A percentile compares a stretch with the other conserved stretches of the same genome.
Conservation (phyloP, 1,140 invertebrate genomes). For the Drosophila lacertosa region DNA sequence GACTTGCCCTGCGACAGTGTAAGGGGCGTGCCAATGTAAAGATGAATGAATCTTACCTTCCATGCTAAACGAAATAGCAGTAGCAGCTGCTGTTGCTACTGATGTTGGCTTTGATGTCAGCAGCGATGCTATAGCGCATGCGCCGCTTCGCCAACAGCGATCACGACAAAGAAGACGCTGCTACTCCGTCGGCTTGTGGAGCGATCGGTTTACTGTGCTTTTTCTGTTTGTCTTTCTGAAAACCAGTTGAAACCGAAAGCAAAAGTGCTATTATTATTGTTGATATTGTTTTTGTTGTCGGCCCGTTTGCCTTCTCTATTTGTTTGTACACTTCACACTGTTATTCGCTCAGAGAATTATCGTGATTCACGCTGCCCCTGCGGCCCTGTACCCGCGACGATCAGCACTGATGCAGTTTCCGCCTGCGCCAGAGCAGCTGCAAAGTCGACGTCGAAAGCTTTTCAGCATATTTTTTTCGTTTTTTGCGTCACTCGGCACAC, state of each 20-base stretch:
- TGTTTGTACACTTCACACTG: slow-evolving; percentile 53
- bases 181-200: slow-evolving; percentile 23
- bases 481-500: slow-evolving; percentile 19
- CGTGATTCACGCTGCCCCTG: slow-evolving; percentile 69
- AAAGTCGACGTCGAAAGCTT: slow-evolving; percentile 54
- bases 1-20: neutral
- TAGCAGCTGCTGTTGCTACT: slow-evolving; percentile 24
- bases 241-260: slow-evolving; percentile 82
- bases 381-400: slow-evolving; percentile 32
- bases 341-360: slow-evolving; percentile 61
- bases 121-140: slow-evolving; percentile 62
- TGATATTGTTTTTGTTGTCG: slow-evolving; percentile 45
- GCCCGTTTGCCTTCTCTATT: slow-evolving; percentile 51
- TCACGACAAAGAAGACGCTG: slow-evolving; percentile 56
- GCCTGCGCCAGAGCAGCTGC: slow-evolving; percentile 61
- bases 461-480: slow-evolving; percentile 64
- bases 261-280: slow-evolving; percentile 78
- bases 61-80: slow-evolving; percentile 24
- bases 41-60: slow-evolving; percentile 33
- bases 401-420: slow-evolving; percentile 65
- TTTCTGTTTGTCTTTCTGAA: slow-evolving; percentile 56
- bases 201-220: slow-evolving; percentile 37
- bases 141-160: slow-evolving; percentile 54
- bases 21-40: slow-evolving; percentile 4
- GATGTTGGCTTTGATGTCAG: slow-evolving; percentile 14